These are phyloP conservation scores for Steromphala cineraria DNA, from an alignment of 2,888 invertebrate species.

Conservation along the genomic window DNA sequence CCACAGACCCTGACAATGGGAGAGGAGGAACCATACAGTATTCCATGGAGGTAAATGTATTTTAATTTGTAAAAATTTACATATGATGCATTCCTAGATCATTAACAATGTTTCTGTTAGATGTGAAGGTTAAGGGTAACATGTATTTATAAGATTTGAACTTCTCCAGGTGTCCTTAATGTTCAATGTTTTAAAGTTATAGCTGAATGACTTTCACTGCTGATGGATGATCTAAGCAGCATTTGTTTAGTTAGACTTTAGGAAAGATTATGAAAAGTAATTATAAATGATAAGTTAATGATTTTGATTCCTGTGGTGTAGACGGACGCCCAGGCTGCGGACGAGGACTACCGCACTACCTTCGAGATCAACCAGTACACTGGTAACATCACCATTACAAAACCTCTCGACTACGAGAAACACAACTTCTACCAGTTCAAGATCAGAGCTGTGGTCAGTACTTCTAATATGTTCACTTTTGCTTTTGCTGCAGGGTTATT, in stretches of 20 bases:
- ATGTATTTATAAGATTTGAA: too few relatives aligned
- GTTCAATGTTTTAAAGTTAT: too few relatives aligned
- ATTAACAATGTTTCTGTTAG: too few relatives aligned
- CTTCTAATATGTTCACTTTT: not conserved
- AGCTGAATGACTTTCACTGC: too few relatives aligned
- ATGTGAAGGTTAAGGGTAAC: too few relatives aligned
- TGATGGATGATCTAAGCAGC: too few relatives aligned
- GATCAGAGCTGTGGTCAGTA: conserved; percentile 70
- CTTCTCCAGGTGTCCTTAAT: too few relatives aligned
- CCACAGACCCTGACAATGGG: conserved; percentile 62
- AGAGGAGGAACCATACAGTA: conserved; percentile 50
- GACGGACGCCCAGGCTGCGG: conserved; percentile 43
- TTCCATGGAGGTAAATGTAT: conserved; percentile 53
- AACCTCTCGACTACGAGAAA: conserved; percentile 86
- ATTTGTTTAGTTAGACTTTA: too few relatives aligned
- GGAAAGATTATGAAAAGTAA: too few relatives aligned
- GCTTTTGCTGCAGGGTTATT: not conserved
- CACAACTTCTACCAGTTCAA: conserved; percentile 71
- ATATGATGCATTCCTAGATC: too few relatives aligned
- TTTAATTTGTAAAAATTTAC: too few relatives aligned
- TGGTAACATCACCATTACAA: conserved; percentile 79
- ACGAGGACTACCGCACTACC: conserved; percentile 54
- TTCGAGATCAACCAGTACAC: conserved; percentile 53
- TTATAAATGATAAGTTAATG: too few relatives aligned
- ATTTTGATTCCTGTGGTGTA: conserved; percentile 21